Conservation (phyloP, 2,888 invertebrate species). For the Eupithecia vulgata region DNA sequence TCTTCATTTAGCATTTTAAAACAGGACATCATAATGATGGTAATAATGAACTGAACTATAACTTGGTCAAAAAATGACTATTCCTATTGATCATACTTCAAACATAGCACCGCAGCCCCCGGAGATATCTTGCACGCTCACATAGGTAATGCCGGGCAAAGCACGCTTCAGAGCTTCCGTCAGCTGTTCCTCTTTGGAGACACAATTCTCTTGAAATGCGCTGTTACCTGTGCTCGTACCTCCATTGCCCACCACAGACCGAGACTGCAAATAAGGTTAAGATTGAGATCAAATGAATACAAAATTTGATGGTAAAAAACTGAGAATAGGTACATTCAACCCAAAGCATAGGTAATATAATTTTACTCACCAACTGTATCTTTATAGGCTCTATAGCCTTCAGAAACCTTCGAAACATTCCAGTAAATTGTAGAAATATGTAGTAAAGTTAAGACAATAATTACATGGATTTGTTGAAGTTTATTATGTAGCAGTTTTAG, state of each 20-base stretch:
- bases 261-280: constrained; percentile 47
- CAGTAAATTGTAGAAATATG: constrained; percentile 22
- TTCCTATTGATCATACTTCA: constrained; percentile 75
- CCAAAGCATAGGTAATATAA: not conserved
- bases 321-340: not conserved
- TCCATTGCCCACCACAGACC: constrained; percentile 53
- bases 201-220: constrained; percentile 65
- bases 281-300: not conserved
- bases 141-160: constrained; percentile 85
- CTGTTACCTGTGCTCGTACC: constrained; percentile 45
- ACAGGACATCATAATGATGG: not conserved
- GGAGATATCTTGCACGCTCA: constrained; percentile 89
- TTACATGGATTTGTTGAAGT: not conserved
- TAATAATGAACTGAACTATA: not conserved
- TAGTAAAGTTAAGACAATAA: not conserved
- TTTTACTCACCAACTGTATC: constrained; percentile 62
- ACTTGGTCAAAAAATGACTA: not conserved
- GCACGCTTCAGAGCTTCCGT: constrained; percentile 64
- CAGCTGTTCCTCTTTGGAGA: constrained; percentile 71
- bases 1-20: not conserved
- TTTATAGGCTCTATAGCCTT: constrained; percentile 66
- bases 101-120: constrained; percentile 94
- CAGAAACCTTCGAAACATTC: constrained; percentile 71
- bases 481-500: constrained; percentile 2
- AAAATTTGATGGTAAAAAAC: not conserved